Base-by-base conservation (phyloP, 1,140 invertebrate genomes). In the Drosophila ficusphila region DNA sequence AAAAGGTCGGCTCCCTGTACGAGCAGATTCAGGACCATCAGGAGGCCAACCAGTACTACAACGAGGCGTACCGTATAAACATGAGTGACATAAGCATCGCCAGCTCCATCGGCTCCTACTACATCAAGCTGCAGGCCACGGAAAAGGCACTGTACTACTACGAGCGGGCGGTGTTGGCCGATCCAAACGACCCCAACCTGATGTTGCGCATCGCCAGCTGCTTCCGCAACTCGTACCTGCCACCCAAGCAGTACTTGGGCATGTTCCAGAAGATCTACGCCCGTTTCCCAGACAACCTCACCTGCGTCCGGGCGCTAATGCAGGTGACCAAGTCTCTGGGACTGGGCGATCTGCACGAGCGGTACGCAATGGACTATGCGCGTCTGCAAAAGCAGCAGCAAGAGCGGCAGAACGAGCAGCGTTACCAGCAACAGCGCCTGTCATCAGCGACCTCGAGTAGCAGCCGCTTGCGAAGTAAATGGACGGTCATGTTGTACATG, bases 111-210 rank as follows among this genome's bases (percentile, higher is more conserved):
- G 97, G 96, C 38, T 96, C 96, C 0, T 98, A 98, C 91, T 98
- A 97, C 82, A 95, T 98, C 53, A 96, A 98, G 79, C 94, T 97
- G 79, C 96, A 98, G 92, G 92, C 94, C 14, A 95, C 96, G 34
- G 98, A 99, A 90, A 98, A 98, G 92, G 97, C 98, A 3, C 93
- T 98, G 34, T 93, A 93, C 18, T 98, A 97, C 91, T 98, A 98
- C 91, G 96, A 98, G 91, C 95, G 95, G 89, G 97, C 97, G 0
- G 94, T 96, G 4, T 92, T 97, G n/a, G 94, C 98, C 77, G 96
- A 97, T 92, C 97, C 97, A 1, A 94, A 94, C 73, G 94, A 97
- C 89, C 95, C 96, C 0, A 96, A 96, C 90, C 97, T 97, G 95
- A 94, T 96, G 85, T 92, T 98, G 68, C 94, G 97, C 90, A 95